Conservation (phyloP, 53 echinoderm and acorn worm genomes). For the Pentamera pediparva region DNA sequence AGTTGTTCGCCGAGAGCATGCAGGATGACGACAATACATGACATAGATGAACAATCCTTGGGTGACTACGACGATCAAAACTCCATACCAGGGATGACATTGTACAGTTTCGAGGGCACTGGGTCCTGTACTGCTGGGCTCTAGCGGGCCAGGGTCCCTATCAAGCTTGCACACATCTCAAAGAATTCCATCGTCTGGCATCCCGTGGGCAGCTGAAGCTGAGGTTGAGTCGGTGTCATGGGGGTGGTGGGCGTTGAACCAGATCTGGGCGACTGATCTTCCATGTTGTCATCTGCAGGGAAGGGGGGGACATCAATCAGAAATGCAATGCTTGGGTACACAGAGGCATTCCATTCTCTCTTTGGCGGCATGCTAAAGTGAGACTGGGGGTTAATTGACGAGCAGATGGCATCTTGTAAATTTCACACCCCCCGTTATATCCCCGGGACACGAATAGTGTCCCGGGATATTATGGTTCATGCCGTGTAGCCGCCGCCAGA, state of each 20-base stretch:
- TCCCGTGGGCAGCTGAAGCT: conserved; percentile 53
- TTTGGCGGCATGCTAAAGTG: background rate
- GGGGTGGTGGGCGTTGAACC: conserved; percentile 60
- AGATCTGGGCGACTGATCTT: conserved; percentile 50
- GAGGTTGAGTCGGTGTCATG: conserved; percentile 50
- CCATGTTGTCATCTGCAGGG: conserved; percentile 68
- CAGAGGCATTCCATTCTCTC: background rate
- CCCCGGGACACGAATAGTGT: no score
- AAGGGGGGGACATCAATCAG: conserved; percentile 2
- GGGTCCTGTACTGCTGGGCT: no score
- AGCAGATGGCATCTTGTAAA: background rate
- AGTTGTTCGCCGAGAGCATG: no score
- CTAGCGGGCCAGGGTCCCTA: conserved; percentile 87
- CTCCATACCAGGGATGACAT: background rate
- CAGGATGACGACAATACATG: no score
- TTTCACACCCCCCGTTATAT: no score
- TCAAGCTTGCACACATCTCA: conserved; percentile 97
- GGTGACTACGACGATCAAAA: background rate
- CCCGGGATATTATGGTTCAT: no score
- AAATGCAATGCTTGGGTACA: background rate
- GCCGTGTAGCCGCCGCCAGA: no score
- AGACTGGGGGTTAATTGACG: no score
- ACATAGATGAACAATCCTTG: no score
- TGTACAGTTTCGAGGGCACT: conserved; percentile 40
- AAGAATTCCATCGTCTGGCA: conserved; percentile 94